Evolutionary conservation across 2,113 vertebrate species (phyloP), one percentile per base, ranked within the genome.

Genomic region (Loxodonta africana): DNA sequence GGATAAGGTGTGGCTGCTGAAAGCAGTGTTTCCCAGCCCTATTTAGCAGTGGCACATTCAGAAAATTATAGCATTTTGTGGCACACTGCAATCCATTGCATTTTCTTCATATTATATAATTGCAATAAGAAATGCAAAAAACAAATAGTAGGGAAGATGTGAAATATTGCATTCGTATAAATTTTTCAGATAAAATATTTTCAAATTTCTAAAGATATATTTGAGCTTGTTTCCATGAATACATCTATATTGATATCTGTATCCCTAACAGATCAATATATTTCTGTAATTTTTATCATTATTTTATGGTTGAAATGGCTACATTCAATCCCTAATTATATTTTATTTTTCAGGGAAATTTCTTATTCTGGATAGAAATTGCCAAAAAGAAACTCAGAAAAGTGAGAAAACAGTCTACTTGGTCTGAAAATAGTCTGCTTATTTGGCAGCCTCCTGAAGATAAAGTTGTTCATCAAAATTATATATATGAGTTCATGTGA

Each of bases 401-500:
- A 67, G 44, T 85, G 57, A 86, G 11, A 30, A 67, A 81, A 92
- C 81, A 91, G 21, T 83, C 20, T 88, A 5, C 51, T 74, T 88
- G 63, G 6, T 78, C 21, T 95, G 37, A 80, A 92, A 87, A 44
- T 1, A 73, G 20, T 48, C 25, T 76, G 65, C 57, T 23, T 53
- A n/a, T 25, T 74, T 85, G 74, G 46, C 1, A 90, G 30, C 28
- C 25, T 90, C 18, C 76, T 86, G 2, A 41, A 44, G 5, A 28
- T 30, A 80, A 82, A 8, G 12, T 9, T 69, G 8, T 51, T 44
- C 9, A 90, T 83, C 30, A 90, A 65, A 92, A 81, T 67, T 87
- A 93, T 81, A 86, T 44, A 76, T 83, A 76, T 89, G 57, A 53
- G 37, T 92, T 73, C 80, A 74, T 74, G 7, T 33, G 44, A 95